Percentiles rank a stretch among this genome's conserved stretches.
phyloP scores from a whole-genome alignment of 2,113 vertebrate species.

The Microcebus tavaratra region DNA sequence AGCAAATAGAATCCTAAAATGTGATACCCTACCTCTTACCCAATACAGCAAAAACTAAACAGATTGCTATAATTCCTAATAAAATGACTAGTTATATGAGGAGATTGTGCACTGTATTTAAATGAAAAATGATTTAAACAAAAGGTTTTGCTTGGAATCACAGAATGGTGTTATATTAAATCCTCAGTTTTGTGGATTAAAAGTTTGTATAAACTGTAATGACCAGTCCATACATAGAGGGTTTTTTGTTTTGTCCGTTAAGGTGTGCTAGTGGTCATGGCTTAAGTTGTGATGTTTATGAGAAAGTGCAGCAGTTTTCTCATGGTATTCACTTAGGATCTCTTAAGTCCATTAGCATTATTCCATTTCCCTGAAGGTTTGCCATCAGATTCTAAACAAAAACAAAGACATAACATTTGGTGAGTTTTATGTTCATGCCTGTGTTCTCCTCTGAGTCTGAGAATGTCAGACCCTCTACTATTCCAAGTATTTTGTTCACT shows the following conservation, averaged over 20 bases:
- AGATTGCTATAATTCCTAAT: not conserved
- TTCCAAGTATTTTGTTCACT: not conserved
- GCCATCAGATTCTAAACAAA: not conserved
- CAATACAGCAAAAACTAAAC: not conserved
- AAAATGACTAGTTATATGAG: not conserved
- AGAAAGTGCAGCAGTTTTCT: not conserved
- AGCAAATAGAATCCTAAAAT: conserved; percentile 8
- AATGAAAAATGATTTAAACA: conserved; percentile 7
- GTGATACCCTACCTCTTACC: not conserved
- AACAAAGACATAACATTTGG: not conserved
- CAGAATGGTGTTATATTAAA: not conserved
- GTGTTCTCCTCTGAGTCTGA: not conserved
- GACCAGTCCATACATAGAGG: not conserved
- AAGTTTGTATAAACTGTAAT: not conserved
- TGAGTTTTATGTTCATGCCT: not conserved
- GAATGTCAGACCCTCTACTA: not conserved
- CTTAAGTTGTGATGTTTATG: not conserved
- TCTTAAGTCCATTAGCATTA: not conserved
- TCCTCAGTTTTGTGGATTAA: not conserved
- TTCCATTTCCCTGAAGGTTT: not conserved
- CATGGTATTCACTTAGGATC: not conserved
- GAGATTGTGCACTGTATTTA: not conserved
- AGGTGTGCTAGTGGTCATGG: not conserved
- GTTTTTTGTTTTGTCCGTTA: not conserved
- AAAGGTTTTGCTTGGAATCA: not conserved